Base-by-base conservation (phyloP, 2,888 invertebrate genomes). In the Parthenolecanium corni region DNA sequence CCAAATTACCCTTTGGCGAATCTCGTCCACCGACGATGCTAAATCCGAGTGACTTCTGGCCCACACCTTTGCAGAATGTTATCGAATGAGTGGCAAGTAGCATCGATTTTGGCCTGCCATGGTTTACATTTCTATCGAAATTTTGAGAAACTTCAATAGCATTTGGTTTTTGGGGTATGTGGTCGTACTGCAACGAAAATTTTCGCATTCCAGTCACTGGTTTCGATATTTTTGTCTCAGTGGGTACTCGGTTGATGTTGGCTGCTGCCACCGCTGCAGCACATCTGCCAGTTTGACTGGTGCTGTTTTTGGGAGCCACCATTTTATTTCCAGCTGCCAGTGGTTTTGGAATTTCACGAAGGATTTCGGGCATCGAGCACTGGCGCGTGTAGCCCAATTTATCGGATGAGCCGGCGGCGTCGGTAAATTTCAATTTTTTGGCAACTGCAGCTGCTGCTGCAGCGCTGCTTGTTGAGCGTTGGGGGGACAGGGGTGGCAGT, bases 1-100 rank as follows among this genome's bases (percentile, higher is more conserved):
- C 90, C 82, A 90, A 86, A 73, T 83, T 83, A 51, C 89, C 90
- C 74, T 86, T 86, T 0, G 89, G 86, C 2, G 89, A 89, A 74
- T 91, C 91, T 54, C 84, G 81, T 52, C 91, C 92, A 57, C 91
- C 92, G 31, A 91, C 91, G 69, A 91, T 89, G 72, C 89, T 90
- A 73, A 92, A 91, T 40, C 91, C 91, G 56, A 91, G 78, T 62
- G 89, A 89, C 74, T 89, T 90, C 70, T 85, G 84, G 25, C 89
- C 86, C 4, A 80, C 80, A 25, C 90, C 90, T 75, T 91, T 91
- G 75, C 84, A 83, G 73, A 88, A 88, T 63, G 82, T 80, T 12
- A 82, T 79, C 11, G 74, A 73, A 66, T 72, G 72, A 53, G 74
- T 67, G 12, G 73, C 71, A 52, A 74, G 66, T 4, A 72, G 70